phyloP scores from a whole-genome alignment of 2,888 invertebrate genomes.

The Sinhomidia bicolor region DNA sequence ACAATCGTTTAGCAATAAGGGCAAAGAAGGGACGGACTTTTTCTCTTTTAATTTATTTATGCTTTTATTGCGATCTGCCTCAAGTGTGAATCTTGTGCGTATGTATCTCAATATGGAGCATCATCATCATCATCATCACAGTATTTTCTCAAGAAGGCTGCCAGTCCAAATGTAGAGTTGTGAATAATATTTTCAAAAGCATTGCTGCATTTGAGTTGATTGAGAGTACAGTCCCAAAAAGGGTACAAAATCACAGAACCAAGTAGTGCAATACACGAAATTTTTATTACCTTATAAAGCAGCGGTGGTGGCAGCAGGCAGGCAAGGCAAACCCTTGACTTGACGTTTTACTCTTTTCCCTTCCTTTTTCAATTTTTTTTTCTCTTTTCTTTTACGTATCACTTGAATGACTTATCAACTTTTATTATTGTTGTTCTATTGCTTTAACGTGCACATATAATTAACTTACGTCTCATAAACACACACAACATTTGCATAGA shows the following conservation, averaged over 20 bases:
- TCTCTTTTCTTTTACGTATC: slow-evolving; percentile 11
- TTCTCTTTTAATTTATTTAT: background rate
- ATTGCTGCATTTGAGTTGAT: background rate
- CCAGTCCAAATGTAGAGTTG: no score
- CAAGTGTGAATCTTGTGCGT: slow-evolving; percentile 23
- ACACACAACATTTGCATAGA: background rate
- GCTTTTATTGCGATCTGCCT: background rate
- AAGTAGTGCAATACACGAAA: no score
- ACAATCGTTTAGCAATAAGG: background rate
- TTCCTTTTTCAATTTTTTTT: slow-evolving; percentile 6
- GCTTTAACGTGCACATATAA: background rate
- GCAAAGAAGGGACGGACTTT: background rate
- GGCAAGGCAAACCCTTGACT: slow-evolving; percentile 61
- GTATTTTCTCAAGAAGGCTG: slow-evolving; percentile 33
- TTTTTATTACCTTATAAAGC: slow-evolving; percentile 64
- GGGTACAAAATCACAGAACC: slow-evolving; percentile 32
- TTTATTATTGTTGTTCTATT: slow-evolving; percentile 58
- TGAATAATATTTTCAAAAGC: background rate
- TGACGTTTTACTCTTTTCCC: slow-evolving; percentile 23
- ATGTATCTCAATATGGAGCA: background rate
- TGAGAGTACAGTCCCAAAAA: background rate
- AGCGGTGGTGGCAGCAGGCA: slow-evolving; percentile 14
- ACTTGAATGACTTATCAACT: slow-evolving; percentile 56
- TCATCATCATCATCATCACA: background rate
- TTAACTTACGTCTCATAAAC: no score